These are phyloP conservation scores for Pygoscelis antarcticus DNA, from an alignment of 2,113 vertebrate species.

Conservation along the genomic window DNA sequence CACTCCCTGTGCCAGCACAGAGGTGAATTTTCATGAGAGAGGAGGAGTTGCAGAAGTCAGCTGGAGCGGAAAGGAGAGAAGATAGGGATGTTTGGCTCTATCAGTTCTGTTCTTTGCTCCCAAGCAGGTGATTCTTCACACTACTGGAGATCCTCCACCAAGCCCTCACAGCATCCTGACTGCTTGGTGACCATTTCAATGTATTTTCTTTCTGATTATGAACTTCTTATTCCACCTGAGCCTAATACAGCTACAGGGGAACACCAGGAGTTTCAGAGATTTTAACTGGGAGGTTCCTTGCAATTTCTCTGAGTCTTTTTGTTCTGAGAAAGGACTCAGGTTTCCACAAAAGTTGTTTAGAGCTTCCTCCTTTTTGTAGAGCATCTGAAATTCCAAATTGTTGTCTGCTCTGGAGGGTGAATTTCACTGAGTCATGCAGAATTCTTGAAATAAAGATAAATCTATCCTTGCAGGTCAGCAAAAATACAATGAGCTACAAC, in stretches of 20 bases:
- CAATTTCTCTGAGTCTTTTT: neutral
- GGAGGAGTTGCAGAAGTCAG: neutral
- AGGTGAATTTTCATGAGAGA: neutral
- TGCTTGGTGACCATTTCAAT: neutral
- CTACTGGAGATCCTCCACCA: neutral
- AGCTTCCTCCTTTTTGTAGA: neutral
- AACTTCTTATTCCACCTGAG: neutral
- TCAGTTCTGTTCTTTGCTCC: neutral
- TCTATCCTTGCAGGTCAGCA: neutral
- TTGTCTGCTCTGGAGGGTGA: neutral
- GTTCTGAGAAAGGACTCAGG: neutral
- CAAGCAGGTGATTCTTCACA: neutral
- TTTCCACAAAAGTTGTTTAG: neutral
- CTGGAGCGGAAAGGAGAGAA: neutral
- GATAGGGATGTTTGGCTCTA: neutral
- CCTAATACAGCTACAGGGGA: neutral
- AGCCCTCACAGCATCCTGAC: neutral
- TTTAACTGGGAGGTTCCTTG: neutral
- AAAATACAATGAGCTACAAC: neutral
- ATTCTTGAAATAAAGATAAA: neutral
- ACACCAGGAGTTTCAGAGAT: neutral
- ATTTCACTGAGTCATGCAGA: neutral
- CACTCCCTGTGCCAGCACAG: neutral
- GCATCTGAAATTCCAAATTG: neutral
- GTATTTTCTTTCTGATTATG: neutral